These are phyloP conservation scores for Naso thynnoides DNA, from an alignment of 2,797 vertebrate species.

Conservation along the genomic window DNA sequence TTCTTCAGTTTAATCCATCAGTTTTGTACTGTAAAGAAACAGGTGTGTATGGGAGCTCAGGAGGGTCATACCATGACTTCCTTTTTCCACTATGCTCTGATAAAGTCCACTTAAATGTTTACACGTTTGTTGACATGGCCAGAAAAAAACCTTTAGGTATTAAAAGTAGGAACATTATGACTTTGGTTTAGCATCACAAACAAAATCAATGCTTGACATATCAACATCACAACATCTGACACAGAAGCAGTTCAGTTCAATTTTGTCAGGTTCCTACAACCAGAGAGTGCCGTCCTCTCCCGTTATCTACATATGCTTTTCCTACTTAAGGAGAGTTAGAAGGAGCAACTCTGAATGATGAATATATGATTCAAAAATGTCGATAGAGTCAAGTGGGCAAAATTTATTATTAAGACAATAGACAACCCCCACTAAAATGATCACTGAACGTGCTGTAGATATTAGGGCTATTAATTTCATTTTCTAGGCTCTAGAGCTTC, in stretches of 20 bases:
- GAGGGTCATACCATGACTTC: no score
- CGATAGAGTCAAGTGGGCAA: no score
- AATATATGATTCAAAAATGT: neutral
- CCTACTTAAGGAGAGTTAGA: neutral
- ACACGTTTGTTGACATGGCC: no score
- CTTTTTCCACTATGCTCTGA: no score
- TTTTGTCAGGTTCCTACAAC: slow-evolving; percentile 3
- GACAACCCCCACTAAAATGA: neutral
- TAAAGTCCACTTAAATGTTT: no score
- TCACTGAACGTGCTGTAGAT: neutral
- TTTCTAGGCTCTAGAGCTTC: no score
- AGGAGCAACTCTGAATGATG: neutral
- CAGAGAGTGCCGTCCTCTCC: neutral
- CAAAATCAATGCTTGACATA: no score
- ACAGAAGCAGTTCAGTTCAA: neutral
- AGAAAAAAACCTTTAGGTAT: no score
- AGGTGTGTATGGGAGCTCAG: no score
- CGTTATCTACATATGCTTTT: neutral
- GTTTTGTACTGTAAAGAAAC: slow-evolving; percentile 8
- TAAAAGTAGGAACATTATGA: no score
- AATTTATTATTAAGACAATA: neutral
- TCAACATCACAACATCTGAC: neutral
- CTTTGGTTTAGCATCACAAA: no score
- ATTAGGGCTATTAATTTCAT: no score
- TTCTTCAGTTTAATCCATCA: neutral